These are phyloP conservation scores for Zele albiditarsus DNA, from an alignment of 2,888 invertebrate genomes.

Conservation along the genomic window DNA sequence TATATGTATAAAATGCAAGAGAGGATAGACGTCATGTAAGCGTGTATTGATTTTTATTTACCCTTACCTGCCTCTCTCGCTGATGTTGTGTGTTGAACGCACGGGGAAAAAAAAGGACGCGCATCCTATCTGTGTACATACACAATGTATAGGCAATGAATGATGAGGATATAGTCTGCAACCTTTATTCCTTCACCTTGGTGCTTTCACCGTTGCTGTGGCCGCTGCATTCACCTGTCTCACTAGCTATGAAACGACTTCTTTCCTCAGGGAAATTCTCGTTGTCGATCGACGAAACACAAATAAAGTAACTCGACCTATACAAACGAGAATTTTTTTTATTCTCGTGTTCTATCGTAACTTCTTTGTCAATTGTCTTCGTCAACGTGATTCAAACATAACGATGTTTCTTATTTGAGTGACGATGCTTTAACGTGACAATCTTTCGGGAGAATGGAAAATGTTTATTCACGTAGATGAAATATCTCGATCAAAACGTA, in stretches of 20 bases:
- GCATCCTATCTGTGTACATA: neutral
- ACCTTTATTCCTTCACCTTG: neutral
- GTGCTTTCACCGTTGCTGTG: constrained; percentile 6
- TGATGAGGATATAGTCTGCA: constrained; percentile 4
- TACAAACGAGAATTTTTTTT: neutral
- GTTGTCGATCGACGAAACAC: constrained; percentile 25
- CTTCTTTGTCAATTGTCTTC: neutral
- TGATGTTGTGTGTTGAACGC: neutral
- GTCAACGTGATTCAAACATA: constrained; percentile 21
- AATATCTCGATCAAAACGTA: too few species aligned
- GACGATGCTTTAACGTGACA: neutral
- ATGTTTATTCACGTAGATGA: neutral
- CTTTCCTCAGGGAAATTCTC: constrained; percentile 36
- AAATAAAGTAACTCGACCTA: constrained; percentile 21
- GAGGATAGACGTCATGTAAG: constrained; percentile 43
- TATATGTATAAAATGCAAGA: constrained; percentile 1
- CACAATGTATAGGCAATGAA: neutral
- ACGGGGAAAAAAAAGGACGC: neutral
- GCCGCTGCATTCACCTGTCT: neutral
- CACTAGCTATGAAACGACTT: constrained; percentile 23
- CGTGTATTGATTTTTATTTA: constrained; percentile 56
- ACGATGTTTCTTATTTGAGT: constrained; percentile 17
- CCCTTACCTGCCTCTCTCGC: constrained; percentile 37
- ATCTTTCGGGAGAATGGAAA: neutral
- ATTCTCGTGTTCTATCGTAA: neutral